These are phyloP conservation scores for Antechinus flavipes DNA, from an alignment of 2,113 vertebrate species.

Conservation along the genomic window DNA sequence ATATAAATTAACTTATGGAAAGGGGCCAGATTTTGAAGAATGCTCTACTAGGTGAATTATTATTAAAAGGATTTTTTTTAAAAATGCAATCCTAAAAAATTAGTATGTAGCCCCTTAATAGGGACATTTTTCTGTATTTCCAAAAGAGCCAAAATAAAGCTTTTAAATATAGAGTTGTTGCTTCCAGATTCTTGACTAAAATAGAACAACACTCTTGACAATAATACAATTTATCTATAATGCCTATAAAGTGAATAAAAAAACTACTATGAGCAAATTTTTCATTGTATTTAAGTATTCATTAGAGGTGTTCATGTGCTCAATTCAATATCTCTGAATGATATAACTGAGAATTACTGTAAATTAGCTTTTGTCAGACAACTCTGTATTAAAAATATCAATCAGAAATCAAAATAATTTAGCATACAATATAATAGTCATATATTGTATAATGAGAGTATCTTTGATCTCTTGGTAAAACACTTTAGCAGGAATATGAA, in stretches of 20 bases:
- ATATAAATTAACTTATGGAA: conserved; percentile 4
- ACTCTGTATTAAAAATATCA: not conserved
- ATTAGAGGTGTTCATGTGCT: not conserved
- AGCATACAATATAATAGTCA: not conserved
- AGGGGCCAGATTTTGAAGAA: conserved; percentile 1
- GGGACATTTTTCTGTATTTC: not conserved
- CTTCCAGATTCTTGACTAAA: conserved; percentile 5
- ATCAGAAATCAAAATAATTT: conserved; percentile 43
- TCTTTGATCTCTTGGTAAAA: not conserved
- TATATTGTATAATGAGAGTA: not conserved
- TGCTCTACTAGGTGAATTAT: conserved; percentile 42
- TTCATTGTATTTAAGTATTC: conserved; percentile 3
- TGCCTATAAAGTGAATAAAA: not conserved
- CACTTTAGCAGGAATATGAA: not conserved
- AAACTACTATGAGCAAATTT: not conserved
- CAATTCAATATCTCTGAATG: not conserved
- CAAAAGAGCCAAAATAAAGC: not conserved
- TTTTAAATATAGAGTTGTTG: conserved; percentile 9
- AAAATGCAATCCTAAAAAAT: conserved; percentile 8
- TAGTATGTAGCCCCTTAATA: not conserved
- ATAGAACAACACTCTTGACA: not conserved
- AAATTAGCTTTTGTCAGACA: not conserved
- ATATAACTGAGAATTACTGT: conserved; percentile 9
- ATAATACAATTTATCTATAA: not conserved
- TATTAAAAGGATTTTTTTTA: not conserved